A percentile compares a stretch with the other conserved stretches of the same genome.
These are phyloP conservation scores for Drosophila prolongata DNA, from an alignment of 2,888 invertebrate species.

Conservation along the genomic window DNA sequence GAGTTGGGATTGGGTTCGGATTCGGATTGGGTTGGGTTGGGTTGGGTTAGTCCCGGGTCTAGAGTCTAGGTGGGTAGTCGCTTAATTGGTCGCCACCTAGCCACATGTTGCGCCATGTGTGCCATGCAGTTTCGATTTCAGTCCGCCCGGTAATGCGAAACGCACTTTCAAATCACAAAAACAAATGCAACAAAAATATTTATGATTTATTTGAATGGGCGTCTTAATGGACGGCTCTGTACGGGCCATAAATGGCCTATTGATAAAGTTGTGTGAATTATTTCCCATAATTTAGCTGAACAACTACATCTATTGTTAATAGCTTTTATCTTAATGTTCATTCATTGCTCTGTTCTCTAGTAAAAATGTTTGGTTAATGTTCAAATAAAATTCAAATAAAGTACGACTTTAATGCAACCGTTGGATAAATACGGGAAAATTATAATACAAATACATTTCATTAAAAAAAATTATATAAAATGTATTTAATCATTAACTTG, in stretches of 20 bases:
- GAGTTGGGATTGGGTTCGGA: slow-evolving; percentile 19
- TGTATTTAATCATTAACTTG: too few species aligned
- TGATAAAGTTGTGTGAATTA: slow-evolving; percentile 41
- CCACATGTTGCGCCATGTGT: slow-evolving; percentile 63
- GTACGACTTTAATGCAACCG: too few species aligned
- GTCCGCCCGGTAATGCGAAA: slow-evolving; percentile 68
- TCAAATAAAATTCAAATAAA: too few species aligned
- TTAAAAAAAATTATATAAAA: too few species aligned
- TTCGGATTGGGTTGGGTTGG: slow-evolving; percentile 9
- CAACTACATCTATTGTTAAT: slow-evolving; percentile 18
- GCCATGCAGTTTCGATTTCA: slow-evolving; percentile 27
- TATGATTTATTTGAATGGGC: slow-evolving; percentile 37
- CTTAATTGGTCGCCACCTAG: slow-evolving; percentile 67
- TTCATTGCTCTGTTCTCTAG: neutral
- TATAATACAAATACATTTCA: too few species aligned
- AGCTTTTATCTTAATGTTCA: slow-evolving; percentile 8
- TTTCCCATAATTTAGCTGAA: slow-evolving; percentile 19
- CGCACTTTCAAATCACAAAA: slow-evolving; percentile 69
- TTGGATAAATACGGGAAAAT: too few species aligned
- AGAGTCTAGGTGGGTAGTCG: slow-evolving; percentile 50
- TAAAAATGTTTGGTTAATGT: too few species aligned
- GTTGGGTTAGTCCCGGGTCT: slow-evolving; percentile 13
- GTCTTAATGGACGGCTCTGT: slow-evolving; percentile 30
- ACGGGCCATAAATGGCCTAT: slow-evolving; percentile 30
- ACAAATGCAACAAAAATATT: slow-evolving; percentile 23